These are phyloP conservation scores for Calephelis virginiensis DNA, from an alignment of 1,140 invertebrate species.

Conservation along the genomic window DNA sequence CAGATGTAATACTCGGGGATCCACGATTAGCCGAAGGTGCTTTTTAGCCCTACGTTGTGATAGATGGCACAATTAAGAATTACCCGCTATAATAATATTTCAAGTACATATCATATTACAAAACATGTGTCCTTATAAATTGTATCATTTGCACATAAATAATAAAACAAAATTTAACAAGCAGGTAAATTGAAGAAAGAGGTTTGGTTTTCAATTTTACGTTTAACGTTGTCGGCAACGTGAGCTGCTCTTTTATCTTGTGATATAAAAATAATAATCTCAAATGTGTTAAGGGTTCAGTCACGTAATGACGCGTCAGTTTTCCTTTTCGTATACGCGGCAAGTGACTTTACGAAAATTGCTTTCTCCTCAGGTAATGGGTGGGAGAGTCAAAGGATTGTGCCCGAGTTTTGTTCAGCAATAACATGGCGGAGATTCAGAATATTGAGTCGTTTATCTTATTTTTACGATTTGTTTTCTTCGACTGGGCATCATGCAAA, in stretches of 20 bases:
- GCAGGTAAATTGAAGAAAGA: slow-evolving; percentile 1
- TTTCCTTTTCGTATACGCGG: slow-evolving; percentile 32
- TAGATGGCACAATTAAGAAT: no score
- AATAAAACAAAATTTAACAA: neutral
- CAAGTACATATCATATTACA: no score
- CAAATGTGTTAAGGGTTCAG: slow-evolving; percentile 45
- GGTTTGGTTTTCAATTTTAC: slow-evolving; percentile 1
- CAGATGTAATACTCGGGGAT: no score
- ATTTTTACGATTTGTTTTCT: neutral
- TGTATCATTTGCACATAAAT: no score
- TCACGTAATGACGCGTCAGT: slow-evolving; percentile 68
- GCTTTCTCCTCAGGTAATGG: slow-evolving; percentile 55
- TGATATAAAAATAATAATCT: slow-evolving; percentile 38
- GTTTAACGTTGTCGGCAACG: neutral
- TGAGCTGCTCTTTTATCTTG: slow-evolving; percentile 15
- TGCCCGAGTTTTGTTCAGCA: slow-evolving; percentile 21
- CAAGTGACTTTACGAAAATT: slow-evolving; percentile 48
- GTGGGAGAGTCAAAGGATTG: slow-evolving; percentile 27
- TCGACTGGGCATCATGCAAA: no score
- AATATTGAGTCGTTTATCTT: slow-evolving; percentile 13
- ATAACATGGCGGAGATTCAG: neutral
- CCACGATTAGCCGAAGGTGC: no score
- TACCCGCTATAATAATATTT: no score
- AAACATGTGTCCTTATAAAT: no score
- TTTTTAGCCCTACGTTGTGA: no score